phyloP scores from a whole-genome alignment of 2,888 invertebrate genomes.

The Willowsia nigromaculata region DNA sequence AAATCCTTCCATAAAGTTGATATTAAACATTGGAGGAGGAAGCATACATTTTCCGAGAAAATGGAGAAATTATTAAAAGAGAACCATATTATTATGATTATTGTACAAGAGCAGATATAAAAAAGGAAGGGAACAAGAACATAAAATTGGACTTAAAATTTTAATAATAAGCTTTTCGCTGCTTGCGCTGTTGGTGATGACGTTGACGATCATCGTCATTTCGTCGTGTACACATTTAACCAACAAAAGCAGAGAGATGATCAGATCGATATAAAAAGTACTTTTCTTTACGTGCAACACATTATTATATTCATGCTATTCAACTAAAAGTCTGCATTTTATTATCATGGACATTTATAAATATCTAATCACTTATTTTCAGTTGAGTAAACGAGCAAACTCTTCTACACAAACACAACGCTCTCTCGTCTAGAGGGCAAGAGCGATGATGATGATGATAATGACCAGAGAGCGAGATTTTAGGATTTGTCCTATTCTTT shows the following conservation, averaged over 20 bases:
- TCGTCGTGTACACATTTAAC: not conserved
- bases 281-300: not conserved
- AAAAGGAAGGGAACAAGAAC: not conserved
- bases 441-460: not conserved
- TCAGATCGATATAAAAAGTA: not conserved
- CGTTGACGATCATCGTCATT: not conserved
- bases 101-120: not conserved
- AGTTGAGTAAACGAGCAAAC: constrained; percentile 18
- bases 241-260: not conserved
- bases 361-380: constrained; percentile 55
- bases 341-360: constrained; percentile 7
- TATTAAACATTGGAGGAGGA: not conserved
- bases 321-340: not conserved
- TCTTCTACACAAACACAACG: not conserved
- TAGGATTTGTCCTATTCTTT: too few species aligned
- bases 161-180: not conserved
- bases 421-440: not conserved
- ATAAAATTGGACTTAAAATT: not conserved
- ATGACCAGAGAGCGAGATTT: too few species aligned
- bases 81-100: not conserved
- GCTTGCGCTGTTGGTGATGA: not conserved
- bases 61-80: not conserved
- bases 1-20: not conserved
- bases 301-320: not conserved
- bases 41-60: not conserved